A percentile compares a stretch with the other conserved stretches of the same genome.
Conservation (phyloP, 2,113 vertebrate genomes). For the Scomber scombrus region DNA sequence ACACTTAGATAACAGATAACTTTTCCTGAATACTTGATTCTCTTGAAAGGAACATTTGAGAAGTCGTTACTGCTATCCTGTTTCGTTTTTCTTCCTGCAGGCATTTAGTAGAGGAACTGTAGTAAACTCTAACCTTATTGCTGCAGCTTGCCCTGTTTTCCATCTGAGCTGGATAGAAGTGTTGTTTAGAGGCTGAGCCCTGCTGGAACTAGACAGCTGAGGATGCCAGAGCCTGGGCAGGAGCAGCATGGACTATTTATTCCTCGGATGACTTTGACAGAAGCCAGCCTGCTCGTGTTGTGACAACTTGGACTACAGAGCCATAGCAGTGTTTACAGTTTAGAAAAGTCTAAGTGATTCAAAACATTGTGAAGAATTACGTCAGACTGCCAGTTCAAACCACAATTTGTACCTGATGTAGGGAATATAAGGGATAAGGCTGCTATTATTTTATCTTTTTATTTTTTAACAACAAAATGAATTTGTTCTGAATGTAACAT, state of each 20-base stretch:
- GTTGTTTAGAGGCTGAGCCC: conserved; percentile 55
- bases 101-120: conserved; percentile 12
- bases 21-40: conserved; percentile 22
- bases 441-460: background rate
- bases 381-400: conserved; percentile 1
- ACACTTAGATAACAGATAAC: conserved; percentile 3
- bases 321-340: conserved; percentile 33
- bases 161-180: conserved; percentile 55
- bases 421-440: background rate
- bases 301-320: conserved; percentile 45
- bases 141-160: conserved; percentile 33
- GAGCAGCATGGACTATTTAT: conserved; percentile 69
- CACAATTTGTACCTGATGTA: background rate
- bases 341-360: conserved; percentile 13
- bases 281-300: conserved; percentile 60
- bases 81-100: conserved; percentile 14
- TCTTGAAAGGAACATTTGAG: conserved; percentile 5
- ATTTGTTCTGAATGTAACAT: too few relatives aligned
- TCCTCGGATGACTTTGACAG: conserved; percentile 62
- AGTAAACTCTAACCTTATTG: conserved; percentile 18
- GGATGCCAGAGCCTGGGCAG: conserved; percentile 64
- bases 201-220: conserved; percentile 70
- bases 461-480: background rate
- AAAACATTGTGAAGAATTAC: conserved; percentile 28
- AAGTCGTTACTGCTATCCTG: conserved; percentile 8